These are phyloP conservation scores for Tinea pellionella DNA, from an alignment of 2,888 invertebrate species.

Conservation along the genomic window DNA sequence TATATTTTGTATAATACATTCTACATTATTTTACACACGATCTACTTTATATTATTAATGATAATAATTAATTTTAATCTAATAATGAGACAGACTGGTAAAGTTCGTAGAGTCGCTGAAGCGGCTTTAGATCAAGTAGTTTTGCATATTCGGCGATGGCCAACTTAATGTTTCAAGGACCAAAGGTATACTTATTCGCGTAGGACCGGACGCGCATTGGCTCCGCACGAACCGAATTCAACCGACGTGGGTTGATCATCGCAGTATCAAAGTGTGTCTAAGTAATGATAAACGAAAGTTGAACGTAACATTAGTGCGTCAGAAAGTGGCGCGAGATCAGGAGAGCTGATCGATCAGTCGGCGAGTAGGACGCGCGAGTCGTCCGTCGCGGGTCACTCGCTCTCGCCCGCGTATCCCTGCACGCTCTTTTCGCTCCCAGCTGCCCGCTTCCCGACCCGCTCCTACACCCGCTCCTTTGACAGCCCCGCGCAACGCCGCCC, in stretches of 20 bases:
- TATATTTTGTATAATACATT: conserved; percentile 68
- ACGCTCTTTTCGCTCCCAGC: conserved; percentile 18
- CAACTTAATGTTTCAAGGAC: conserved; percentile 67
- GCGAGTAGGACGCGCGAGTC: conserved; percentile 21
- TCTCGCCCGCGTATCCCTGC: conserved; percentile 22
- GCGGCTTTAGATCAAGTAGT: conserved; percentile 69
- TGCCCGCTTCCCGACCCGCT: conserved; percentile 28
- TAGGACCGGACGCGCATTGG: conserved; percentile 67
- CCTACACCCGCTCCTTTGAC: conserved; percentile 27
- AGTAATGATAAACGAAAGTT: conserved; percentile 13
- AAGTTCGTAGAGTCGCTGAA: conserved; percentile 68
- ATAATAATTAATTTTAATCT: conserved; percentile 70
- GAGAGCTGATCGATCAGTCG: conserved; percentile 27
- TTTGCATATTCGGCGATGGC: conserved; percentile 69
- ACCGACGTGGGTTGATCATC: conserved; percentile 39
- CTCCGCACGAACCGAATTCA: conserved; percentile 65
- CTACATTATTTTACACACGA: conserved; percentile 66
- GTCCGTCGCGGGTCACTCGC: conserved; percentile 11
- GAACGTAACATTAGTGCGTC: not conserved
- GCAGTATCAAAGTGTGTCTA: conserved; percentile 53
- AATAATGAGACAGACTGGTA: conserved; percentile 70
- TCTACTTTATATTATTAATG: conserved; percentile 66
- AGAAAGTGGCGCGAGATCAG: conserved; percentile 9
- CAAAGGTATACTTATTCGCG: conserved; percentile 69
- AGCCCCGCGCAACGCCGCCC: conserved; percentile 55